Evolutionary conservation across 2,797 vertebrate species (phyloP).

Genomic region (Megalops cyprinoides): DNA sequence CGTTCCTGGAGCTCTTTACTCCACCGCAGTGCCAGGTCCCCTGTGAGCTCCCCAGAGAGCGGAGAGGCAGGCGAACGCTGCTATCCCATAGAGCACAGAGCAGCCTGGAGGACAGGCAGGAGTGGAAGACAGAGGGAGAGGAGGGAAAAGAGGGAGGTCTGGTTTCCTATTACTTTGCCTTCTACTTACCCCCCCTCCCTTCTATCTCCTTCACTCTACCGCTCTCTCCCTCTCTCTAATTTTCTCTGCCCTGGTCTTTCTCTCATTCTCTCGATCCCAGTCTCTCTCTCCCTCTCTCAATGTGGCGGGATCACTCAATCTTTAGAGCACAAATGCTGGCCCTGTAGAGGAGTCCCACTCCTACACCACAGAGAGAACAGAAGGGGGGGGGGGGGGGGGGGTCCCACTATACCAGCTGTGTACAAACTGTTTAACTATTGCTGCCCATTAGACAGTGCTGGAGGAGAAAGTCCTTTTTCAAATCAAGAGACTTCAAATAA

Average conservation of each 20-base stretch:
- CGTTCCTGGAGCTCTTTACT: neutral
- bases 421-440: too few species aligned
- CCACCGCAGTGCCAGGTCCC: neutral
- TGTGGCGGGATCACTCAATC: conserved; percentile 26
- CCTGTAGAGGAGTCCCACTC: conserved; percentile 30
- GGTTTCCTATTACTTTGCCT: conserved; percentile 77
- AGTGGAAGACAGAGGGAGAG: conserved; percentile 50
- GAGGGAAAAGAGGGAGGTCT: conserved; percentile 62
- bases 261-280: neutral
- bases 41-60: conserved; percentile 34
- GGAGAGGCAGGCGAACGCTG: conserved; percentile 51
- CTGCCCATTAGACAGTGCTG: too few species aligned
- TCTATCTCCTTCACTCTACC: too few species aligned
- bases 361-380: conserved; percentile 19
- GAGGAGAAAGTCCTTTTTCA: too few species aligned
- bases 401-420: too few species aligned
- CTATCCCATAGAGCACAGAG: conserved; percentile 66
- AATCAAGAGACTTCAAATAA: too few species aligned
- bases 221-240: conserved; percentile 37
- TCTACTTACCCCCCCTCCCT: conserved; percentile 48
- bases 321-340: conserved; percentile 7
- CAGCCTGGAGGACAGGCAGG: conserved; percentile 60
- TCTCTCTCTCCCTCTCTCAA: neutral
- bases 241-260: conserved; percentile 43
- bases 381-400: too few species aligned